These are phyloP conservation scores for Cordilura impudica DNA, from an alignment of 2,888 invertebrate genomes.

Conservation along the genomic window DNA sequence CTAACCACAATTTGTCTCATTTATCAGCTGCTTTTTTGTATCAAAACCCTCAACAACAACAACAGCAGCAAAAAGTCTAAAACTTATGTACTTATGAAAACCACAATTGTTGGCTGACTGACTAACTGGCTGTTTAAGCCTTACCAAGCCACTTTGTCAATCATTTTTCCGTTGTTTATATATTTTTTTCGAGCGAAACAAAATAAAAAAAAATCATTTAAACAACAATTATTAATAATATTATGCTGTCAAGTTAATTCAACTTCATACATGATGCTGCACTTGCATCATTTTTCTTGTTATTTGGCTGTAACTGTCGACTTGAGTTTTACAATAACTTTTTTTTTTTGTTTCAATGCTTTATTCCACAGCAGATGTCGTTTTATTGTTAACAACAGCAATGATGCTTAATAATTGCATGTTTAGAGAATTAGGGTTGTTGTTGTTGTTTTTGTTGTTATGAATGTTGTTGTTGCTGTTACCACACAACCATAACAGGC, in stretches of 20 bases:
- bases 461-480: constrained; percentile 37
- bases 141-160: constrained; percentile 56
- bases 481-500: constrained; percentile 58
- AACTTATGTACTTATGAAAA: constrained; percentile 37
- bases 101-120: constrained; percentile 53
- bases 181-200: constrained; percentile 10
- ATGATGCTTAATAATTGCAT: constrained; percentile 61
- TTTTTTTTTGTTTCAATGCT: constrained; percentile 11
- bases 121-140: constrained; percentile 9
- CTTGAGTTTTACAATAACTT: too few relatives aligned
- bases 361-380: constrained; percentile 62
- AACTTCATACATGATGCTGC: constrained; percentile 54
- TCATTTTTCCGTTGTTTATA: constrained; percentile 34
- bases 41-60: background rate
- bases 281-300: constrained; percentile 54
- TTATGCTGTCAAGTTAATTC: constrained; percentile 56
- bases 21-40: constrained; percentile 59
- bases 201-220: constrained; percentile 36
- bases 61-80: constrained; percentile 30
- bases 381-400: constrained; percentile 36
- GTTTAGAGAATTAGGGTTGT: constrained; percentile 58
- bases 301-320: too few relatives aligned
- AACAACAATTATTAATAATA: constrained; percentile 45
- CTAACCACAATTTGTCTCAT: constrained; percentile 62
- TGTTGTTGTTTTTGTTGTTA: constrained; percentile 17